phyloP scores from a whole-genome alignment of 2,113 vertebrate genomes.

The Zapus hudsonius region DNA sequence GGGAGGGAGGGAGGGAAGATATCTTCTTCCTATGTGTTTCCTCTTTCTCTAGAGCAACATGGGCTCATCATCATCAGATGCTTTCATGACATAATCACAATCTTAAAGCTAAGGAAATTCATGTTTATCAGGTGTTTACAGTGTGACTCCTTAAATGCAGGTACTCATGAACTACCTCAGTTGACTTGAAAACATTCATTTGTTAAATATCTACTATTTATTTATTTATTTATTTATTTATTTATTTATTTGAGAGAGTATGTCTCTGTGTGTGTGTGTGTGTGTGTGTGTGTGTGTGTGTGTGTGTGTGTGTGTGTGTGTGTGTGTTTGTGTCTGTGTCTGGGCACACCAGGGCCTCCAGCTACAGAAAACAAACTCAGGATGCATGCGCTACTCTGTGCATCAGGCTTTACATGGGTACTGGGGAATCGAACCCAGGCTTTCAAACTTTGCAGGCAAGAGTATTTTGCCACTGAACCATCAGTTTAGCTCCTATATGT shows the following conservation, averaged over 20 bases:
- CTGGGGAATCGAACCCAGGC: too few relatives aligned
- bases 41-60: conserved; percentile 35
- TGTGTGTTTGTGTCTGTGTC: too few relatives aligned
- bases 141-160: neutral
- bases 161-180: neutral
- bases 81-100: neutral
- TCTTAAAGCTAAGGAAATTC: neutral
- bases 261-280: too few relatives aligned
- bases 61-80: neutral
- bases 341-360: too few relatives aligned
- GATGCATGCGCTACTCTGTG: too few relatives aligned
- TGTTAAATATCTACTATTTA: neutral
- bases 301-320: too few relatives aligned
- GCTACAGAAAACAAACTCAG: too few relatives aligned
- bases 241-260: neutral
- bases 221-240: neutral
- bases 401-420: neutral
- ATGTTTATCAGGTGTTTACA: neutral
- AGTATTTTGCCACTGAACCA: neutral
- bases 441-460: too few relatives aligned
- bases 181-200: conserved; percentile 12
- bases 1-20: too few relatives aligned
- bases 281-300: too few relatives aligned
- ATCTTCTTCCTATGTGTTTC: too few relatives aligned
- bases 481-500: neutral